Percentiles rank a stretch among this genome's conserved stretches.
Evolutionary conservation across 2,888 invertebrate genomes (phyloP).

Genomic region (Napeogenes inachia): DNA sequence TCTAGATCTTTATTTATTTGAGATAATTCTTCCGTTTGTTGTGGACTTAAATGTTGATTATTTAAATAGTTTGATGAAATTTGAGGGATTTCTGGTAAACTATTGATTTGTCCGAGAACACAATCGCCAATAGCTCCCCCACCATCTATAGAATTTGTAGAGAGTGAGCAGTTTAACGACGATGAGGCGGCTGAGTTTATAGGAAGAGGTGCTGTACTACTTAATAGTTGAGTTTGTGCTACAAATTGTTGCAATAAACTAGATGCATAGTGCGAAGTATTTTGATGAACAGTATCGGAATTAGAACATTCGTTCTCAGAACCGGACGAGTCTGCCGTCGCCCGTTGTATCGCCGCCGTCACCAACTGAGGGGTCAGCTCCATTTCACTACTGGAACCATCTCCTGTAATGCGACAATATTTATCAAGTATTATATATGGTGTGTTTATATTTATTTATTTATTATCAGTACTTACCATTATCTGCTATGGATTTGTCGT

Average conservation of each 20-base stretch:
- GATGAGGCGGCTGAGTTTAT: constrained; percentile 47
- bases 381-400: constrained; percentile 84
- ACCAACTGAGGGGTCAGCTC: constrained; percentile 85
- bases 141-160: constrained; percentile 51
- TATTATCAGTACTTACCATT: constrained; percentile 51
- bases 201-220: constrained; percentile 63
- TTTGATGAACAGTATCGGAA: constrained; percentile 72
- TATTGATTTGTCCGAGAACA: constrained; percentile 65
- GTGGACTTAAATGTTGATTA: constrained; percentile 66
- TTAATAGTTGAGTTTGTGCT: constrained; percentile 85
- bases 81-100: constrained; percentile 57
- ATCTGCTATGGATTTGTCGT: constrained; percentile 71
- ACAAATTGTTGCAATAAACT: constrained; percentile 88
- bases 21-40: constrained; percentile 69
- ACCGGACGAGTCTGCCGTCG: constrained; percentile 81
- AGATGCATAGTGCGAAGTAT: constrained; percentile 82
- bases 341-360: constrained; percentile 86
- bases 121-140: constrained; percentile 61
- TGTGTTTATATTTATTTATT: neutral
- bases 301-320: constrained; percentile 83
- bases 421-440: constrained; percentile 1
- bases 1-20: constrained; percentile 73
- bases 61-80: constrained; percentile 59
- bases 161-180: constrained; percentile 47
- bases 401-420: constrained; percentile 56